phyloP scores from a whole-genome alignment of 1,140 invertebrate genomes.

The Mya arenaria region DNA sequence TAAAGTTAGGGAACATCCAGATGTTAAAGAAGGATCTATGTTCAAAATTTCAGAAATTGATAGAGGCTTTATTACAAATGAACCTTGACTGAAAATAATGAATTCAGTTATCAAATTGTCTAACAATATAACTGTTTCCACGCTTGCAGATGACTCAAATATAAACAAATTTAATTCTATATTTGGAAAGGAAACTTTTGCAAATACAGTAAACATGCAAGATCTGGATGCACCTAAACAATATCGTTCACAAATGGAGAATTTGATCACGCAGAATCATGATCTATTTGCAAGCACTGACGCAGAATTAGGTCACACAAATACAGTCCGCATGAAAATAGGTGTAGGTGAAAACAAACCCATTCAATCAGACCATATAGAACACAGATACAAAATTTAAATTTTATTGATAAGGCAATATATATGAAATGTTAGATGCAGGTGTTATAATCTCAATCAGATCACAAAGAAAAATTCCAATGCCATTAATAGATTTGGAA shows the following conservation, averaged over 20 bases:
- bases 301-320: constrained; percentile 33
- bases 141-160: neutral
- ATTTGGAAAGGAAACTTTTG: neutral
- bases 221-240: constrained; percentile 5
- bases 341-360: constrained; percentile 45
- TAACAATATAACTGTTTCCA: constrained; percentile 1
- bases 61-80: constrained; percentile 7
- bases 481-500: constrained; percentile 64
- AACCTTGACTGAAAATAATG: constrained; percentile 44
- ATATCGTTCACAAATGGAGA: neutral
- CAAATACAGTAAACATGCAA: neutral
- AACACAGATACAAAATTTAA: constrained; percentile 44
- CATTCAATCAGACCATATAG: constrained; percentile 59
- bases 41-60: constrained; percentile 6
- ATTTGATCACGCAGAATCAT: neutral
- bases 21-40: neutral
- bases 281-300: constrained; percentile 36
- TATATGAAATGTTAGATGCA: constrained; percentile 55
- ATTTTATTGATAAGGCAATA: constrained; percentile 30
- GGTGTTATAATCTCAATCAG: constrained; percentile 63
- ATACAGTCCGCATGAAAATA: constrained; percentile 54
- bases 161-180: neutral
- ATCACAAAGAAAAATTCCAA: constrained; percentile 59
- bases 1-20: neutral
- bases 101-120: constrained; percentile 26